Conservation (phyloP, 2,797 vertebrate genomes). For the Pseudomugil gertrudae region DNA sequence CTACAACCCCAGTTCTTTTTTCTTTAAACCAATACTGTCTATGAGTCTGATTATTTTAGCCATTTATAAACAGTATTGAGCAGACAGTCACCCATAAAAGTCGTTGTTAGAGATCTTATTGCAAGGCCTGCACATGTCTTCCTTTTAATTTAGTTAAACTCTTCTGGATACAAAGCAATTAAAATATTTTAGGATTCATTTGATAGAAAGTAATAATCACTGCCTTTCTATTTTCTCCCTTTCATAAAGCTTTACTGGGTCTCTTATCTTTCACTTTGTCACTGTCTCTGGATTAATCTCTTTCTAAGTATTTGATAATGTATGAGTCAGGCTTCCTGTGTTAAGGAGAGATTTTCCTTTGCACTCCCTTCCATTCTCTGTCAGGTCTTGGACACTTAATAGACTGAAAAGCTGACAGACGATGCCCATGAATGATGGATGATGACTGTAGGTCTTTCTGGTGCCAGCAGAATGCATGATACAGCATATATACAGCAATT, state of each 20-base stretch:
- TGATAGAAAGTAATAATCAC: conserved; percentile 11
- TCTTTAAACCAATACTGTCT: conserved; percentile 52
- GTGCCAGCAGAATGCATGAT: conserved; percentile 69
- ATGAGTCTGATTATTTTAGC: conserved; percentile 62
- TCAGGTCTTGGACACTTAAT: conserved; percentile 58
- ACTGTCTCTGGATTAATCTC: conserved; percentile 14
- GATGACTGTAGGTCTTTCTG: conserved; percentile 65
- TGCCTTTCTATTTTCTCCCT: conserved; percentile 1
- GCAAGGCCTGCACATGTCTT: conserved; percentile 22
- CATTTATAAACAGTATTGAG: conserved; percentile 53
- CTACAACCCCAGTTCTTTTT: conserved; percentile 56
- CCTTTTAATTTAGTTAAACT: conserved; percentile 10
- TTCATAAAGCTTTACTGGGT: conserved; percentile 7
- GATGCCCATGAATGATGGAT: conserved; percentile 75
- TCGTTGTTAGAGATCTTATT: conserved; percentile 30
- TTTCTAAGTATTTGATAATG: conserved; percentile 38
- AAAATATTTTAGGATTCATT: conserved; percentile 22
- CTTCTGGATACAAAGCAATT: conserved; percentile 1
- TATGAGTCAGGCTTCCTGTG: conserved; percentile 51
- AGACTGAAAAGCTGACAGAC: conserved; percentile 68
- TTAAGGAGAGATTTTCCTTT: conserved; percentile 34
- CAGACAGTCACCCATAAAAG: conserved; percentile 59
- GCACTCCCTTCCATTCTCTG: conserved; percentile 30
- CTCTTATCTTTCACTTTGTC: conserved; percentile 20
- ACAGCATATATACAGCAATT: conserved; percentile 39